Evolutionary conservation across 2,888 invertebrate species (phyloP), one percentile per base, ranked within the genome.

Genomic region (Coenonympha glycerion): DNA sequence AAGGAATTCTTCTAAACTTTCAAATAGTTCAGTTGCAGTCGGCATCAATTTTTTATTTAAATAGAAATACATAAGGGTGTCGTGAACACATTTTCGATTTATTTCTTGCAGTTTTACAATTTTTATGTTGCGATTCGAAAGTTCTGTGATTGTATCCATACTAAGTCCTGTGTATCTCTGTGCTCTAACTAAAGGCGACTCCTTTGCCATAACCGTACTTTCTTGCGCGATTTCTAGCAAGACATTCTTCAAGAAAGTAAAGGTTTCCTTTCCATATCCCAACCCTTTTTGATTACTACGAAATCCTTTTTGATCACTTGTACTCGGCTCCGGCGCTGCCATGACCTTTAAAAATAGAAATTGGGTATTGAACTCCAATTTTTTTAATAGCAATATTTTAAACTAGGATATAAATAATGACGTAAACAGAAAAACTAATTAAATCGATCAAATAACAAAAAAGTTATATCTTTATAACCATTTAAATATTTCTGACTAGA

Each of bases 211-310:
- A 9, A 48, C 24, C n/a, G 6, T 18, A 16, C 40, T 13, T 30
- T 48, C 36, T 39, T 48, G 11, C 13, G 9, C 13, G 9, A 55
- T 15, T 28, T 52, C 48, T 16, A 42, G 15, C 3, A 45, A 30
- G 4, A 49, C 41, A 6, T 26, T 24, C 37, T 52, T 49, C 13
- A 55, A 18, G 15, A 55, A 37, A 26, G 41, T 26, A 34, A 46
- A 40, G 22, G 55, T 49, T 47, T 44, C 49, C 19, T 46, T 47
- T 6, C 49, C 47, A 13, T 11, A 49, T 13, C 16, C 24, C 15
- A 16, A 24, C 26, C 11, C 8, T 3, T 13, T 21, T 9, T 24
- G 5, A 18, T 28, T 28, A 6, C 44, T 15, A 11, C n/a, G 16
- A 11, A 13, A 37, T 44, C 22, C 1, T 1, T n/a, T 40, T 24